Evolutionary conservation across 1,140 invertebrate species (phyloP), one percentile per base, ranked within the genome.

Genomic region (Eueides isabella): DNA sequence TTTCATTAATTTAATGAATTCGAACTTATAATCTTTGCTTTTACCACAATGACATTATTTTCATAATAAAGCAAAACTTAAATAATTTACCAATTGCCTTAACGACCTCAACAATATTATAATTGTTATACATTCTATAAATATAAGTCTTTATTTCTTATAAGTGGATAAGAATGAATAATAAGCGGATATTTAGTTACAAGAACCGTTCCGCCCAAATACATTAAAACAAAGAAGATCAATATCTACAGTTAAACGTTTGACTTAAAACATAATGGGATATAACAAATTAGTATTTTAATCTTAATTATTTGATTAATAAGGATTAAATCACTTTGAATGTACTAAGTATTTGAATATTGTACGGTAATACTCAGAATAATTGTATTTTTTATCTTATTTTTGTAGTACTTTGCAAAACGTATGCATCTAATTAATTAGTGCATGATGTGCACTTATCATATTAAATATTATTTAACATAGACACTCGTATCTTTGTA

Each of bases 141-240:
- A 23, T 26, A 55, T 26, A 55, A 63, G 61, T 63, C 19, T 31
- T 63, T 63, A 63, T n/a, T 19, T n/a, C 16, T 19, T 23, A 35
- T 23, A 23, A 44, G 23, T 44, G 41, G 65, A 67, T 28, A 44
- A 26, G 23, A 16, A 67, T 28, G 29, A 33, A 41, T n/a, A 28
- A 67, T n/a, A 62, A 38, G 29, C 48, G 48, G 68, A 63, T 41
- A 70, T 70, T 30, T 28, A 70, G 61, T 70, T 70, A 66, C 41
- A 66, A 66, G 62, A 67, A 38, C 44, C 28, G 74, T 75, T 75
- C 67, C 74, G 63, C 74, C 66, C 48, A 75, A 75, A 75, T 75
- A 75, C 74, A 35, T 71, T 31, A 35, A 70, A 71, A 75, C 74
- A 75, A 75, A 75, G 74, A 26, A 70, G 63, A 75, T 71, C 63